Evolutionary conservation across 2,888 invertebrate genomes (phyloP).

Genomic region (Coremacera marginata): DNA sequence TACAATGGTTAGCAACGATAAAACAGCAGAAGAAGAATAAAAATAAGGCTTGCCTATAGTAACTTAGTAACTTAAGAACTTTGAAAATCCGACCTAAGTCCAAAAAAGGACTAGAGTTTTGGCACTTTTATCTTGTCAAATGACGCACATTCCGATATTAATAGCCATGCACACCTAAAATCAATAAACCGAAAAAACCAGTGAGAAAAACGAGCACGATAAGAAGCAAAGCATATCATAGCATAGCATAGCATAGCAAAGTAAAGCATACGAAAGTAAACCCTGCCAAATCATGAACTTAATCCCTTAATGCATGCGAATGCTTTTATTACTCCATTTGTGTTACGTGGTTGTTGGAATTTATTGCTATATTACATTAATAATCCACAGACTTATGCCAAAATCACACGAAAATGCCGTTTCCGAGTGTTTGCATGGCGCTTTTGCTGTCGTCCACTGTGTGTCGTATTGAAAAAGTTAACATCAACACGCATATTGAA

Average conservation of each 20-base stretch:
- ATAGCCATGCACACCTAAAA: background rate
- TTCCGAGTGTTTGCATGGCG: background rate
- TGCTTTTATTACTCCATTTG: slow-evolving; percentile 14
- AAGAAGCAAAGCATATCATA: no score
- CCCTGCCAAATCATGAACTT: slow-evolving; percentile 3
- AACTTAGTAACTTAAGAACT: no score
- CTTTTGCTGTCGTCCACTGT: background rate
- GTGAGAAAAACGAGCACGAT: no score
- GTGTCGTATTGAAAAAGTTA: slow-evolving; percentile 1
- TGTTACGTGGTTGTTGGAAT: slow-evolving; percentile 10
- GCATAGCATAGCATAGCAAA: background rate
- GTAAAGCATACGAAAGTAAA: background rate
- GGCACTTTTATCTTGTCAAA: background rate
- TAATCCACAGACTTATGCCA: slow-evolving; percentile 17
- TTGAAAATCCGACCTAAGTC: no score
- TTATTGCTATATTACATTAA: slow-evolving; percentile 16
- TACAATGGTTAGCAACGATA: no score
- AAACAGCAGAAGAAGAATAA: no score
- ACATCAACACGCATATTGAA: slow-evolving; percentile 18
- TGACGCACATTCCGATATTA: background rate
- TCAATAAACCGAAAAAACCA: background rate
- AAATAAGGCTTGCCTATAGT: no score
- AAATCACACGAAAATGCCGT: slow-evolving; percentile 20
- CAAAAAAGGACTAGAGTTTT: no score
- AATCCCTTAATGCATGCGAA: slow-evolving; percentile 23